A percentile compares a stretch with the other conserved stretches of the same genome.
These are phyloP conservation scores for Esox lucius DNA, from an alignment of 2,797 vertebrate species.

Conservation along the genomic window DNA sequence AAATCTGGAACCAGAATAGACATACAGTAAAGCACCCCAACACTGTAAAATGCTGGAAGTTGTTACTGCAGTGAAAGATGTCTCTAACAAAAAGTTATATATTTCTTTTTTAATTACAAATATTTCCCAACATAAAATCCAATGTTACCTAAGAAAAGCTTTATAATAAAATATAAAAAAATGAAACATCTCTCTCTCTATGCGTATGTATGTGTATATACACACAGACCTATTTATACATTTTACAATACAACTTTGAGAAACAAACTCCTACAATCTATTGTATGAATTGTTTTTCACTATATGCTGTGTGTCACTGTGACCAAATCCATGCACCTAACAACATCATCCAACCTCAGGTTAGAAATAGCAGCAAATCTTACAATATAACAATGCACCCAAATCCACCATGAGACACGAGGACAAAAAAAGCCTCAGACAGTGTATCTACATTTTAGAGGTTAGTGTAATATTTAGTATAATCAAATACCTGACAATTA, in stretches of 20 bases:
- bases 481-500: conserved; percentile 42
- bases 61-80: too few relatives aligned
- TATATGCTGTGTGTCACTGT: background rate
- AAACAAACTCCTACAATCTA: background rate
- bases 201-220: background rate
- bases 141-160: too few relatives aligned
- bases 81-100: too few relatives aligned
- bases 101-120: too few relatives aligned
- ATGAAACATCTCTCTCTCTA: too few relatives aligned
- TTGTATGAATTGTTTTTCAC: background rate
- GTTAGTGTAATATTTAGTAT: conserved; percentile 61
- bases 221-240: background rate
- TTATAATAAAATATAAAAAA: too few relatives aligned
- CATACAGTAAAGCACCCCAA: too few relatives aligned
- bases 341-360: conserved; percentile 30
- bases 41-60: too few relatives aligned
- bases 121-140: too few relatives aligned
- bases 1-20: background rate
- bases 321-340: background rate
- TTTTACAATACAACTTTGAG: conserved; percentile 3
- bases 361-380: conserved; percentile 63
- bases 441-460: conserved; percentile 58
- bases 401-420: conserved; percentile 22
- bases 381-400: conserved; percentile 23
- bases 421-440: conserved; percentile 40